These are phyloP conservation scores for Eleginops maclovinus DNA, from an alignment of 2,113 vertebrate genomes.

Conservation along the genomic window DNA sequence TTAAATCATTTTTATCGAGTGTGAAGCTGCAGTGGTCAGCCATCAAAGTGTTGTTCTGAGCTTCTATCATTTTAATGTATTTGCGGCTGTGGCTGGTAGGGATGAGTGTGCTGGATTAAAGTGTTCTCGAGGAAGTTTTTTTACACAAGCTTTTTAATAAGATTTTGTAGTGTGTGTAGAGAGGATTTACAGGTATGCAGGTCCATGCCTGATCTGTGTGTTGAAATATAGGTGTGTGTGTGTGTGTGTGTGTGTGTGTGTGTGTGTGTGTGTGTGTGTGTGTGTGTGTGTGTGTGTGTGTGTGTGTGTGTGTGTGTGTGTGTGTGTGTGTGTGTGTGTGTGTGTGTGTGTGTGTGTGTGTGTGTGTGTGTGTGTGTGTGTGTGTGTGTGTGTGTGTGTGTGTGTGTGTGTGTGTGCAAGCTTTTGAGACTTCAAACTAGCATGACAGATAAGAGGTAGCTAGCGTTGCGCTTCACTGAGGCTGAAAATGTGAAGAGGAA, in stretches of 20 bases:
- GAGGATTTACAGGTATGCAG: slow-evolving; percentile 51
- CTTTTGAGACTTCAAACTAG: slow-evolving; percentile 59
- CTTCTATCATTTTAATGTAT: slow-evolving; percentile 7
- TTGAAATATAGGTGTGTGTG: slow-evolving; percentile 40
- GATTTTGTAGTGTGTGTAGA: slow-evolving; percentile 1
- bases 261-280: slow-evolving; percentile 26
- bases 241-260: slow-evolving; percentile 34
- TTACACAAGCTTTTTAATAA: slow-evolving; percentile 13
- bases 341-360: slow-evolving; percentile 32
- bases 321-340: slow-evolving; percentile 29
- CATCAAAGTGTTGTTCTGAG: background rate
- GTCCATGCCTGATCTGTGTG: slow-evolving; percentile 28
- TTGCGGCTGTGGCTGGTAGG: slow-evolving; percentile 7
- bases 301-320: slow-evolving; percentile 36
- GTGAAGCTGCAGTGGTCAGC: slow-evolving; percentile 3
- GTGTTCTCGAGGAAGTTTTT: slow-evolving; percentile 23
- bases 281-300: slow-evolving; percentile 32
- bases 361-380: slow-evolving; percentile 34
- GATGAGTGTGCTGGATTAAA: slow-evolving; percentile 24
- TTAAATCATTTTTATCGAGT: background rate
- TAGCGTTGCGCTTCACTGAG: slow-evolving; percentile 74
- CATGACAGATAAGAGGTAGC: slow-evolving; percentile 77
- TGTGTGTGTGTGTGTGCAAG: slow-evolving; percentile 22
- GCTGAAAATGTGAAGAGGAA: slow-evolving; percentile 78
- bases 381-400: slow-evolving; percentile 38